Percentiles rank a stretch among this genome's conserved stretches.
phyloP scores from a whole-genome alignment of 2,888 invertebrate genomes.

The Pollenia angustigena region DNA sequence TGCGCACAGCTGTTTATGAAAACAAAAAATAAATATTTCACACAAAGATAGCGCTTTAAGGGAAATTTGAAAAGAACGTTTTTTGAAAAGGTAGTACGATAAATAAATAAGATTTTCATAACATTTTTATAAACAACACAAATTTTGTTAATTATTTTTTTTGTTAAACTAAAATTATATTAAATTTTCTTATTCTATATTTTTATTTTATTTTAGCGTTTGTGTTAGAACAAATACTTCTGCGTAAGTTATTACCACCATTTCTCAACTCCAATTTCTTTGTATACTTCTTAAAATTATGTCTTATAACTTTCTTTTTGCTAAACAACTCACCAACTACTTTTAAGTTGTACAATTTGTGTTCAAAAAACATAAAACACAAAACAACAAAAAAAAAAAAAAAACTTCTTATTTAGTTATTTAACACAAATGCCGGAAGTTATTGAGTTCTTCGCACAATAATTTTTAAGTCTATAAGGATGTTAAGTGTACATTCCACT shows the following conservation, averaged over 20 bases:
- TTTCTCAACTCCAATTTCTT: slow-evolving; percentile 32
- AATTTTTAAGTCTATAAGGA: slow-evolving; percentile 59
- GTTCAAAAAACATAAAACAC: slow-evolving; percentile 29
- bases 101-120: too few relatives aligned
- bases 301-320: slow-evolving; percentile 61
- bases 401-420: slow-evolving; percentile 70
- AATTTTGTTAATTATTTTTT: too few relatives aligned
- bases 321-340: slow-evolving; percentile 43
- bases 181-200: neutral
- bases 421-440: slow-evolving; percentile 77
- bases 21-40: too few relatives aligned
- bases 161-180: too few relatives aligned
- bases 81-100: too few relatives aligned
- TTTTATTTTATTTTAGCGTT: neutral
- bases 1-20: too few relatives aligned
- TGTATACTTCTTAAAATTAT: slow-evolving; percentile 51
- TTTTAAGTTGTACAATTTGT: slow-evolving; percentile 50
- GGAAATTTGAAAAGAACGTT: too few relatives aligned
- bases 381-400: slow-evolving; percentile 16
- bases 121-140: too few relatives aligned
- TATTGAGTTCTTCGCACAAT: slow-evolving; percentile 77
- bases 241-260: slow-evolving; percentile 13
- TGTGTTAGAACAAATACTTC: neutral
- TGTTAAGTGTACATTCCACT: slow-evolving; percentile 50
- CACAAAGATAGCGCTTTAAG: too few relatives aligned